Percentiles rank a stretch among this genome's conserved stretches.
Conservation (phyloP, 2,797 vertebrate genomes). For the Leontocebus nigricollis region DNA sequence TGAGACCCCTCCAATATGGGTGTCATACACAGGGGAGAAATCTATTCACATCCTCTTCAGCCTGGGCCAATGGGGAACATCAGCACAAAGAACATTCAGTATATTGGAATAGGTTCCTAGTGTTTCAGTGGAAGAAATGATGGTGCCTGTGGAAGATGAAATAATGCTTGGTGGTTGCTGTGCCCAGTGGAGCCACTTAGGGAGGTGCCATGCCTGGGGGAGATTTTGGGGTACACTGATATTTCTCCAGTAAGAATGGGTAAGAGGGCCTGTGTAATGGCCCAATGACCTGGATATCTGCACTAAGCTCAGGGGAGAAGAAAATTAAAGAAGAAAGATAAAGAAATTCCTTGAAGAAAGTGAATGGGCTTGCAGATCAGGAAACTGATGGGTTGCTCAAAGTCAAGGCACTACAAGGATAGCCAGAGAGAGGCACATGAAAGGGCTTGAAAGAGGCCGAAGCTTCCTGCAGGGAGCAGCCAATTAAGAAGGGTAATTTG, state of each 20-base stretch:
- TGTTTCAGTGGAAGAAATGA: not conserved
- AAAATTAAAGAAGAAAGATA: not conserved
- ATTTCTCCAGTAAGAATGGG: not conserved
- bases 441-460: not conserved
- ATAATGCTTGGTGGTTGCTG: not conserved
- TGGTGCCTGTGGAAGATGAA: not conserved
- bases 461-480: not conserved
- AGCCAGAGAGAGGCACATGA: not conserved
- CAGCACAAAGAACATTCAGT: not conserved
- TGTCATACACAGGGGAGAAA: too few relatives aligned
- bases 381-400: not conserved
- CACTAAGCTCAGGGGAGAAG: not conserved
- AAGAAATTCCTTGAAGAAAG: not conserved
- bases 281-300: not conserved
- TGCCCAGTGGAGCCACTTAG: not conserved
- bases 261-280: not conserved
- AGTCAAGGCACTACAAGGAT: not conserved
- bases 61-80: not conserved
- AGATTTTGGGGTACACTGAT: not conserved
- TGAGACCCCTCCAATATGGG: too few relatives aligned
- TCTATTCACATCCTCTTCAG: not conserved
- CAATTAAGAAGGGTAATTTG: not conserved
- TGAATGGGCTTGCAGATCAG: not conserved
- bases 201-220: accelerated
- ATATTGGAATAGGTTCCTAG: not conserved